Evolutionary conservation across 2,888 invertebrate species (phyloP).

Genomic region (Troides oblongomaculatus): DNA sequence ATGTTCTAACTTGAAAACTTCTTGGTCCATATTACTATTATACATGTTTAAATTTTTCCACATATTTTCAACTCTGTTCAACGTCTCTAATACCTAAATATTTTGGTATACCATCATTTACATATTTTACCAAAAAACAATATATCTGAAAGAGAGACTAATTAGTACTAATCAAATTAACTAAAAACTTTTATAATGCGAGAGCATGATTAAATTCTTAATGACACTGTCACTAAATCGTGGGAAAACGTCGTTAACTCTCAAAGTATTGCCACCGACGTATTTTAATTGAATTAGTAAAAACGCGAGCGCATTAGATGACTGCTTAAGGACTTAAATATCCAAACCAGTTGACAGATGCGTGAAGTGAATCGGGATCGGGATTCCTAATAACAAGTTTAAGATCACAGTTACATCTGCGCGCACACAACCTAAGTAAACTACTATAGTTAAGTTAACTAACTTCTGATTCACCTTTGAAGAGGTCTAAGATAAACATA

Average conservation of each 20-base stretch:
- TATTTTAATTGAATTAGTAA: slow-evolving; percentile 23
- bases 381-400: slow-evolving; percentile 19
- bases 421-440: not conserved
- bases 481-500: not conserved
- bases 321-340: slow-evolving; percentile 17
- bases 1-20: not conserved
- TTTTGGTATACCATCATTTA: no score
- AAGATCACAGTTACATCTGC: slow-evolving; percentile 18
- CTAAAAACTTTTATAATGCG: not conserved
- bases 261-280: slow-evolving; percentile 4
- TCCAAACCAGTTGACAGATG: slow-evolving; percentile 27
- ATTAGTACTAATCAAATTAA: not conserved
- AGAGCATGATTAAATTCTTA: no score
- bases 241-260: slow-evolving; percentile 22
- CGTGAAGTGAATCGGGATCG: not conserved
- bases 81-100: no score
- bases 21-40: not conserved
- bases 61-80: no score
- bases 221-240: not conserved
- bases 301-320: slow-evolving; percentile 17
- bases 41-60: not conserved
- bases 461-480: not conserved
- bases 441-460: not conserved
- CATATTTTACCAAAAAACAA: no score
- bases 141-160: no score